phyloP scores from a whole-genome alignment of 2,113 vertebrate species.

The Salvelinus alpinus region DNA sequence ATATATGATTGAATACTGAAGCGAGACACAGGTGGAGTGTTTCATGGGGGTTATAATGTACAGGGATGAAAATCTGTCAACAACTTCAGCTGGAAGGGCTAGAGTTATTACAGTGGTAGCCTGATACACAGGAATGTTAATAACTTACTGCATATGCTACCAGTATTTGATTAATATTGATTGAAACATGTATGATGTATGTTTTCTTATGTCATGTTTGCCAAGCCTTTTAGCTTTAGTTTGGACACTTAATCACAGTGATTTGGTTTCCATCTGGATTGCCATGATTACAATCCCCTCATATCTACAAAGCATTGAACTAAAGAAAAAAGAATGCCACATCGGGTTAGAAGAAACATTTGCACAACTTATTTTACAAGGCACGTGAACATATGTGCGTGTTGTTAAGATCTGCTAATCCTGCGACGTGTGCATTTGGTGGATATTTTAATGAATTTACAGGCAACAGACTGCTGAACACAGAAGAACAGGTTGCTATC shows the following conservation, averaged over 20 bases:
- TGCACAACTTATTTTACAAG: not conserved
- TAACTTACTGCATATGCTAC: not conserved
- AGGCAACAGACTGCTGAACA: slow-evolving; percentile 61
- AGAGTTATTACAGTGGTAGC: too few species aligned
- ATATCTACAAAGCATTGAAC: not conserved
- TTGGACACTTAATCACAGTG: not conserved
- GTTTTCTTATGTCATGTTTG: not conserved
- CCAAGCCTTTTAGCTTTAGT: not conserved
- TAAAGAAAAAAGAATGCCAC: not conserved
- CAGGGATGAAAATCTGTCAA: too few species aligned
- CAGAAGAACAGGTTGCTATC: slow-evolving; percentile 65
- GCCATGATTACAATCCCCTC: not conserved
- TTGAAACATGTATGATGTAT: not conserved
- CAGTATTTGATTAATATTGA: not conserved
- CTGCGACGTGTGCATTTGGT: slow-evolving; percentile 43
- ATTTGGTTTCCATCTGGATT: not conserved
- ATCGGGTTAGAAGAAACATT: not conserved
- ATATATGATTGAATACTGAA: slow-evolving; percentile 20
- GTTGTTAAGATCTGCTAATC: not conserved
- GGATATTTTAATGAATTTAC: slow-evolving; percentile 44
- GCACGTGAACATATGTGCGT: not conserved
- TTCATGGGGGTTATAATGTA: not conserved
- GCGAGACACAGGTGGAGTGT: not conserved
- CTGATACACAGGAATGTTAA: too few species aligned
- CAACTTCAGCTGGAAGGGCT: too few species aligned